Evolutionary conservation across 2,797 vertebrate species (phyloP), one percentile per base, ranked within the genome.

Genomic region (Oryzias dopingdopingensis): DNA sequence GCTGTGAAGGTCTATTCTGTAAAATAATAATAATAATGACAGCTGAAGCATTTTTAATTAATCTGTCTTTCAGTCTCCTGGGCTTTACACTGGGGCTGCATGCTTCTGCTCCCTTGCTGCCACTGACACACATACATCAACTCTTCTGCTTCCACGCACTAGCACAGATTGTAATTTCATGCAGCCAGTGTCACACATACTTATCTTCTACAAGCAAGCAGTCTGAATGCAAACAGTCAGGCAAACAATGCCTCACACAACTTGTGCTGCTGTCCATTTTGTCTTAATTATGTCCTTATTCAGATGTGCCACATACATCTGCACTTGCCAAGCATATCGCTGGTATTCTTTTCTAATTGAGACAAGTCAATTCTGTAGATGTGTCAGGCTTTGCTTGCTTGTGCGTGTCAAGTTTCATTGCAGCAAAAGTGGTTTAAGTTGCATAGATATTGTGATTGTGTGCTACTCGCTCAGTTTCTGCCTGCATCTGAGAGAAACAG

Each of bases 21-120:
- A 17, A 15, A 7, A 42, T 62, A 72, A 43, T 62, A 68, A 79
- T 3, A 40, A 65, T 56, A 44, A 57, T 52, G 62, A 5, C 64
- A 40, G 66, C 75, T 72, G 64, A 82, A 65, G 62, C 62, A 61
- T 82, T 79, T 81, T 83, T 81, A 85, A 85, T 88, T 78, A 84
- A 85, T 81, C 72, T 86, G 72, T 70, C 74, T 72, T 53, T 81
- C 73, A 76, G 61, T 73, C 61, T 76, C 65, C 70, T 40, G 59
- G 41, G 48, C 56, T 61, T 55, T 68, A 55, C 69, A 79, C 46
- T 70, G 47, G 55, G 51, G 46, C 67, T 59, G 58, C 22, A 48
- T 67, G 70, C 65, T 61, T 62, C 66, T 64, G 52, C 61, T 65
- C 10, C 6, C 54, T 43, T 2, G 23, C 41, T 74, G 65, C 77